Percentiles rank a stretch among this genome's conserved stretches.
These are phyloP conservation scores for Dicrostonyx torquatus DNA, from an alignment of 2,797 vertebrate species.

Conservation along the genomic window DNA sequence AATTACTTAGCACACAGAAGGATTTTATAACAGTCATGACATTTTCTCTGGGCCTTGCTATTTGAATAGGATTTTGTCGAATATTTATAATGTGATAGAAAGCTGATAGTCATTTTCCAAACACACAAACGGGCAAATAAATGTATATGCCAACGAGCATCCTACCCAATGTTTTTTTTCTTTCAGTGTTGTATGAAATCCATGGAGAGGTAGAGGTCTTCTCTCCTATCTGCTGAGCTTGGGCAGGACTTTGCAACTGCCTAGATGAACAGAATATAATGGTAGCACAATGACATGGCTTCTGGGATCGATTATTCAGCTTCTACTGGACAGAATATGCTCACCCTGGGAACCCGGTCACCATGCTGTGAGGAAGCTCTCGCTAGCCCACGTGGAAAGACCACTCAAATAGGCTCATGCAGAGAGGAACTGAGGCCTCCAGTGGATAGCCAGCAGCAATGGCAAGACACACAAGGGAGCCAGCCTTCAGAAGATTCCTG, in stretches of 20 bases:
- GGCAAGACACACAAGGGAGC: neutral
- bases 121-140: neutral
- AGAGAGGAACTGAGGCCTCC: conserved; percentile 44
- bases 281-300: neutral
- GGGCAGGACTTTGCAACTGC: neutral
- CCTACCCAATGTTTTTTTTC: neutral
- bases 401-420: neutral
- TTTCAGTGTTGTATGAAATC: neutral
- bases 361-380: conserved; percentile 52
- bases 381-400: neutral
- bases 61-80: conserved; percentile 21
- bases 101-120: conserved; percentile 2
- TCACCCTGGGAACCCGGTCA: conserved; percentile 12
- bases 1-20: neutral
- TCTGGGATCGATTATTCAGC: neutral
- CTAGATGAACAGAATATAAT: neutral
- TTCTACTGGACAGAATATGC: conserved; percentile 6
- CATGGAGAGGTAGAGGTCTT: neutral
- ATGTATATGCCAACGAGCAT: neutral
- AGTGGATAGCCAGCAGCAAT: neutral
- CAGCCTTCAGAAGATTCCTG: neutral
- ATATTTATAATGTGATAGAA: neutral
- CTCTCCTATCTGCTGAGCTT: neutral
- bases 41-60: neutral
- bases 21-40: neutral